Percentiles rank a stretch among this genome's conserved stretches.
Evolutionary conservation across 2,888 invertebrate species (phyloP).

Genomic region (Piscicola geometra): DNA sequence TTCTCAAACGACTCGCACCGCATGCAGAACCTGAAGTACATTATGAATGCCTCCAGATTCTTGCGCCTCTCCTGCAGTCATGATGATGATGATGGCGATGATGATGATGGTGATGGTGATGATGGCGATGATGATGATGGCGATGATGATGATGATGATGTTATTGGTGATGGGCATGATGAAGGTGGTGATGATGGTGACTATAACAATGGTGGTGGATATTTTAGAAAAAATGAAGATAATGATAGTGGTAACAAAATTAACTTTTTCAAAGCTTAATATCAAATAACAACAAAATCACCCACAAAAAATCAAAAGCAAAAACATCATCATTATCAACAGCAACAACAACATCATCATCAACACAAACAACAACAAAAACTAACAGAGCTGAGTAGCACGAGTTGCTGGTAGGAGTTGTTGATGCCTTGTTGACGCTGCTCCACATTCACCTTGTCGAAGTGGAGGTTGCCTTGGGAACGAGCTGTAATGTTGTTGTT

Average conservation of each 20-base stretch:
- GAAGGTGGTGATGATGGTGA: constrained; percentile 18
- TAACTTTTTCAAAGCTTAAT: too few species aligned
- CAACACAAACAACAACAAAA: constrained; percentile 16
- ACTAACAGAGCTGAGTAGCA: constrained; percentile 53
- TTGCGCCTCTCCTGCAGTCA: constrained; percentile 66
- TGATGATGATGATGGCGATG: constrained; percentile 14
- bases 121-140: constrained; percentile 24
- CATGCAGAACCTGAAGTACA: constrained; percentile 84
- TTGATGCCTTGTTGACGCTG: constrained; percentile 75
- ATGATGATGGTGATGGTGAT: constrained; percentile 9
- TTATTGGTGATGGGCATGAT: constrained; percentile 21
- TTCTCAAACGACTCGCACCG: constrained; percentile 96
- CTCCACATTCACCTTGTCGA: constrained; percentile 73
- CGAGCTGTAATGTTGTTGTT: constrained; percentile 47
- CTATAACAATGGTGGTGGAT: constrained; percentile 7
- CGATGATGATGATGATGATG: constrained; percentile 25
- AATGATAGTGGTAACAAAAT: background rate
- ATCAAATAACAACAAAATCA: background rate
- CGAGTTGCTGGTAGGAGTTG: constrained; percentile 65
- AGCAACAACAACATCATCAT: constrained; percentile 8
- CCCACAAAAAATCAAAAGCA: too few species aligned
- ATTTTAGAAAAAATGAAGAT: background rate
- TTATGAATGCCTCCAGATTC: constrained; percentile 83
- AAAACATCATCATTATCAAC: background rate
- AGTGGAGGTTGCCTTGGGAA: constrained; percentile 55